Base-by-base conservation (phyloP, 2,113 vertebrate genomes). In the Alectura lathami region DNA sequence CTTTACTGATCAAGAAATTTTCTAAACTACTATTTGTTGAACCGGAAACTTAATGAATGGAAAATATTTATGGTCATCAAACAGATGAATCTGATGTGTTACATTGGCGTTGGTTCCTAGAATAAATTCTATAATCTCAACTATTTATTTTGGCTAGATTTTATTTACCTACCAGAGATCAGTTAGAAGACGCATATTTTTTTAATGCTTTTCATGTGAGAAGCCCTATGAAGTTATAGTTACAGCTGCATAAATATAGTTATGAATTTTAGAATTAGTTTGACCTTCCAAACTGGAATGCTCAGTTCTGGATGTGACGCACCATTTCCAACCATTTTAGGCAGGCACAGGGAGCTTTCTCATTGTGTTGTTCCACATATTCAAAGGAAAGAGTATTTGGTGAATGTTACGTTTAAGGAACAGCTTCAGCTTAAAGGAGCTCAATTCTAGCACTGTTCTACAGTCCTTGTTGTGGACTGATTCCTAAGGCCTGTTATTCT, bases 61-160 rank as follows among this genome's bases (percentile, higher is more conserved):
- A 78, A 69, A 69, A 83, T 10, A 91, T 68, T 62, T 1, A 64
- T 32, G 83, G 53, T 69, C 12, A 75, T 62, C 63, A 75, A 78
- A 36, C 43, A 69, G 23, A 50, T 40, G 53, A 42, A 60, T 70
- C 77, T 64, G 26, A 18, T 17, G 73, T 64, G 32, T 86, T 92
- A 86, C 94, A 78, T 32, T 78, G 20, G 5, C 91, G 12, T 88
- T 89, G 21, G 51, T 94, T 94, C 51, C 22, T 77, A 83, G 82
- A 42, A 45, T 94, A 95, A 91, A 90, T 64, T 40, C 64, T 92
- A 42, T 82, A 50, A 78, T 90, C 96, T 92, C 60, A 93, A 85
- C 60, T 14, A 94, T 67, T 89, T 93, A 64, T 91, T 24, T 86
- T 95, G 26, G 24, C 89, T 91, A 78, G 56, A 70, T 86, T 96